Evolutionary conservation across 2,888 invertebrate genomes (phyloP).

Genomic region (Melolontha melolontha): DNA sequence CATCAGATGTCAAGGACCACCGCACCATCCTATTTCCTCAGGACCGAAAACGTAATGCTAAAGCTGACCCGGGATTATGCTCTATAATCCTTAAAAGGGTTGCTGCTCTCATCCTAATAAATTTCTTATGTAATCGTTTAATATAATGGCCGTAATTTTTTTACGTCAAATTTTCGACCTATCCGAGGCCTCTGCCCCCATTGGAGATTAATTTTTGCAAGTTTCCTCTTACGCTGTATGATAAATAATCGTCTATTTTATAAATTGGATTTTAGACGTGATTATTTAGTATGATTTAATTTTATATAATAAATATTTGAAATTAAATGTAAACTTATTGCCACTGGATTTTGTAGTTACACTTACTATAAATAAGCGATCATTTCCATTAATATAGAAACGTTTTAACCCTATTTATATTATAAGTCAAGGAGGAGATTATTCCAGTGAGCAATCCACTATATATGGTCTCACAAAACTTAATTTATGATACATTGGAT

Average conservation of each 20-base stretch:
- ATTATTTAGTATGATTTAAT: too few species aligned
- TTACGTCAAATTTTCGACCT: constrained; percentile 34
- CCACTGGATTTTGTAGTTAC: too few species aligned
- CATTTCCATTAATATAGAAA: too few species aligned
- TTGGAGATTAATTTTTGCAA: constrained; percentile 21
- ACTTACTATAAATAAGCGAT: too few species aligned
- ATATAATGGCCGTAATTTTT: constrained; percentile 38
- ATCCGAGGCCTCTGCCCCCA: neutral
- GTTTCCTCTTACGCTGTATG: neutral
- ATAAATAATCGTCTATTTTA: constrained; percentile 2
- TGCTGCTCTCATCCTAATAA: constrained; percentile 40
- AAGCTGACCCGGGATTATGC: constrained; percentile 45
- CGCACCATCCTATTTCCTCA: constrained; percentile 63
- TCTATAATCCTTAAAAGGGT: constrained; percentile 45
- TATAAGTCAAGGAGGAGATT: too few species aligned
- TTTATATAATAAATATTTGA: too few species aligned
- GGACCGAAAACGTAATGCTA: constrained; percentile 58
- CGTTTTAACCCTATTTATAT: too few species aligned
- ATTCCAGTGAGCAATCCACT: too few species aligned
- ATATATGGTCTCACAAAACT: too few species aligned
- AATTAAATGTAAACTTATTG: too few species aligned
- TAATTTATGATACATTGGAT: too few species aligned
- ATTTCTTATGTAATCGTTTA: constrained; percentile 43
- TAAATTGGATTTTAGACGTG: too few species aligned
- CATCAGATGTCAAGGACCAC: constrained; percentile 60